A percentile compares a stretch with the other conserved stretches of the same genome.
phyloP scores from a whole-genome alignment of 2,113 vertebrate species.

The Pelmatolapia mariae region DNA sequence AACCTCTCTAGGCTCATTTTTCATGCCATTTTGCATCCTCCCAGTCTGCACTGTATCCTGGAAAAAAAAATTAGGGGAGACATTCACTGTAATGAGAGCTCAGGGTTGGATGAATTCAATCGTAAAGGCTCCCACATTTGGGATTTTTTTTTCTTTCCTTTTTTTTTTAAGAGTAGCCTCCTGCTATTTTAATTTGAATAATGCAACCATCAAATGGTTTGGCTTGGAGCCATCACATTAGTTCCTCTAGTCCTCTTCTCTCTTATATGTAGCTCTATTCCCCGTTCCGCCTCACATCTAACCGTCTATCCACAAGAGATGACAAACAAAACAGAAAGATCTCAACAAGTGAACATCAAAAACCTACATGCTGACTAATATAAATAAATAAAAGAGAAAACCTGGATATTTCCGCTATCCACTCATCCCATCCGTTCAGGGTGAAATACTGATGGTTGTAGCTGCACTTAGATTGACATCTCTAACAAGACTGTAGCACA shows the following conservation, averaged over 20 bases:
- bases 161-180: background rate
- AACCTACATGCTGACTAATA: background rate
- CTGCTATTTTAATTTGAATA: conserved; percentile 29
- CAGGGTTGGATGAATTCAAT: background rate
- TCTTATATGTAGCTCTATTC: background rate
- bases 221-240: background rate
- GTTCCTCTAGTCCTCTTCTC: background rate
- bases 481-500: background rate
- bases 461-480: background rate
- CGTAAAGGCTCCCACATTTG: background rate
- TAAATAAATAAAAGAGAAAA: background rate
- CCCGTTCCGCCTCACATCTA: background rate
- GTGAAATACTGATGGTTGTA: background rate
- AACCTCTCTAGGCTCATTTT: background rate
- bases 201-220: conserved; percentile 20
- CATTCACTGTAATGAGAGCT: background rate
- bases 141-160: background rate
- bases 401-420: background rate
- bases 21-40: background rate
- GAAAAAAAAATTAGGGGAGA: background rate
- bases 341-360: background rate
- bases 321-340: background rate
- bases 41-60: background rate
- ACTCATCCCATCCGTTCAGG: background rate
- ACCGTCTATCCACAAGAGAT: background rate